These are phyloP conservation scores for Rhagonycha lutea DNA, from an alignment of 2,888 invertebrate genomes.

Conservation along the genomic window DNA sequence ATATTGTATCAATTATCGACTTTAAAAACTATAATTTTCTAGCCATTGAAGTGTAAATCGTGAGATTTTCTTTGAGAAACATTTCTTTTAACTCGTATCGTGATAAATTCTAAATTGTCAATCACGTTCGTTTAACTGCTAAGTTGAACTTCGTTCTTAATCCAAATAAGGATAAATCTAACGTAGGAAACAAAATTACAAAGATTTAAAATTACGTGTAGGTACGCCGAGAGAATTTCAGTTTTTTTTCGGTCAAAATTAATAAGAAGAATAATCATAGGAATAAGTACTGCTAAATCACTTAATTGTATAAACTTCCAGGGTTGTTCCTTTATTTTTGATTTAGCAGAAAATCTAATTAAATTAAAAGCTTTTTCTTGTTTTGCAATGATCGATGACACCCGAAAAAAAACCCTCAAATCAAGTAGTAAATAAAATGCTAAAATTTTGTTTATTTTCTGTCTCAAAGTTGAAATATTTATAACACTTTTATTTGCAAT, in stretches of 20 bases:
- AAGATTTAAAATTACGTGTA: neutral
- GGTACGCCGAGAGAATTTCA: neutral
- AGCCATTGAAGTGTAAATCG: conserved; percentile 6
- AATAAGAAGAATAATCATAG: neutral
- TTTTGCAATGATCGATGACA: conserved; percentile 9
- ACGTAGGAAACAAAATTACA: neutral
- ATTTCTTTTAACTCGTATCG: neutral
- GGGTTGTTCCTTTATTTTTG: conserved; percentile 4
- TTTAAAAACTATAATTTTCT: conserved; percentile 11
- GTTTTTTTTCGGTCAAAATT: neutral
- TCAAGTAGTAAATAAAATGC: conserved; percentile 1
- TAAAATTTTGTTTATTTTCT: neutral
- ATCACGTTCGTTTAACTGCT: neutral
- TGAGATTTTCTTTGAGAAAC: conserved; percentile 7
- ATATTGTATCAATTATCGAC: conserved; percentile 7
- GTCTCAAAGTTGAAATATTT: neutral
- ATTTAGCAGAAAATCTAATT: conserved; percentile 13
- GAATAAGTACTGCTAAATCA: neutral
- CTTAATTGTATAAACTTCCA: neutral
- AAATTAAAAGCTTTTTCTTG: conserved; percentile 20
- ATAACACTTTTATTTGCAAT: neutral
- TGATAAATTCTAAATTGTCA: neutral
- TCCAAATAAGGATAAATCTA: neutral
- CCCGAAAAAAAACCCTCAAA: conserved; percentile 4
- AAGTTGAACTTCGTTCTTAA: neutral